These are phyloP conservation scores for Paramisgurnus dabryanus DNA, from an alignment of 2,113 vertebrate species.

Conservation along the genomic window DNA sequence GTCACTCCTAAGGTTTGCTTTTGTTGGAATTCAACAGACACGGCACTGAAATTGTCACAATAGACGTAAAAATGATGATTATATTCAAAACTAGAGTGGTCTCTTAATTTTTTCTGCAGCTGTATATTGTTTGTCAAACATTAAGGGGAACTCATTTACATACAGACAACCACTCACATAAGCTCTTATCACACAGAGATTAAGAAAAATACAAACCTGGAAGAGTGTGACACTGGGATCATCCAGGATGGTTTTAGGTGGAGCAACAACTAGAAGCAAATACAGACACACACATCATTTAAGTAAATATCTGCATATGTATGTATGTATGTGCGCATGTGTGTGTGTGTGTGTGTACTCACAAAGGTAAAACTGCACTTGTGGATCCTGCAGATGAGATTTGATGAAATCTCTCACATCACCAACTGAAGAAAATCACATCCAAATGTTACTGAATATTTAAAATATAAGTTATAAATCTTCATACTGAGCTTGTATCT, in stretches of 20 bases:
- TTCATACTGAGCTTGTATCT: not conserved
- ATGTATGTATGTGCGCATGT: not conserved
- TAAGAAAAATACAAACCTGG: conserved; percentile 63
- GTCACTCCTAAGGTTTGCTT: too few relatives aligned
- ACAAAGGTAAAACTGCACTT: conserved; percentile 88
- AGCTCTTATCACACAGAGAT: too few relatives aligned
- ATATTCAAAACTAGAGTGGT: too few relatives aligned
- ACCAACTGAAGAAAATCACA: conserved; percentile 74
- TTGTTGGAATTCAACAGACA: too few relatives aligned
- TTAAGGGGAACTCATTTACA: conserved; percentile 49
- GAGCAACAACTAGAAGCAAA: conserved; percentile 69
- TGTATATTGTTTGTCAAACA: too few relatives aligned
- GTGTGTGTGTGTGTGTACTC: conserved; percentile 66
- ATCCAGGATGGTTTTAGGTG: conserved; percentile 72
- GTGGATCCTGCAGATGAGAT: conserved; percentile 80
- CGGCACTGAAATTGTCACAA: not conserved
- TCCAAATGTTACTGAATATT: not conserved
- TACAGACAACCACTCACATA: not conserved
- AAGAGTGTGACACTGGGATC: conserved; percentile 69
- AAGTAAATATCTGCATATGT: not conserved
- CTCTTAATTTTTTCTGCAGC: too few relatives aligned
- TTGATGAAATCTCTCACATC: conserved; percentile 82
- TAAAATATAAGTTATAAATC: too few relatives aligned
- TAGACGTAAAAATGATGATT: too few relatives aligned
- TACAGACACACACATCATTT: not conserved